phyloP scores from a whole-genome alignment of 2,888 invertebrate genomes.

The Candidula unifasciata region DNA sequence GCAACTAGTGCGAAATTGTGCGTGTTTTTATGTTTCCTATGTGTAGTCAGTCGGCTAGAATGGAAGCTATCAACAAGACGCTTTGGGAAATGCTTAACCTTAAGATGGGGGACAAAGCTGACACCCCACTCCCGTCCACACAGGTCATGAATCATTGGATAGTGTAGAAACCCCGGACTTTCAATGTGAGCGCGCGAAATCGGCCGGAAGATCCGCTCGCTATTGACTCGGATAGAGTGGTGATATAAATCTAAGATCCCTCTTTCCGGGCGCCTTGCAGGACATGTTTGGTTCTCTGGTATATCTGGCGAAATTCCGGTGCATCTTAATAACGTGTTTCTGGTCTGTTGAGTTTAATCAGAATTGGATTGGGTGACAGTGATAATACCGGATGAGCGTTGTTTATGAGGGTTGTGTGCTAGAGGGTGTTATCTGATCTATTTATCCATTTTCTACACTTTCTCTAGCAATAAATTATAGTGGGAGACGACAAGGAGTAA shows the following conservation, averaged over 20 bases:
- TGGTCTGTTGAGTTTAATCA: slow-evolving; percentile 24
- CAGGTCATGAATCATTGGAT: slow-evolving; percentile 26
- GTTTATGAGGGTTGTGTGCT: slow-evolving; percentile 22
- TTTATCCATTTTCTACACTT: slow-evolving; percentile 3
- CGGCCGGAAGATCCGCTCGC: slow-evolving; percentile 30
- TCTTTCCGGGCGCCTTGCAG: not conserved
- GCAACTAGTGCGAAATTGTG: too few species aligned
- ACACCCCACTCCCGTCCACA: not conserved
- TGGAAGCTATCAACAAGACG: too few species aligned
- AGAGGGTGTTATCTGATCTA: not conserved
- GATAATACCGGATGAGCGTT: slow-evolving; percentile 11
- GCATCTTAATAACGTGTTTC: slow-evolving; percentile 45
- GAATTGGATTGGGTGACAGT: slow-evolving; percentile 2
- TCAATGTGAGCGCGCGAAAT: slow-evolving; percentile 23
- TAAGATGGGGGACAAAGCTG: not conserved
- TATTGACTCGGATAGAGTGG: slow-evolving; percentile 7
- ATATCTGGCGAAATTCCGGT: slow-evolving; percentile 10
- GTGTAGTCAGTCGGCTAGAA: not conserved
- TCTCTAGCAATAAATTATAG: slow-evolving; percentile 9
- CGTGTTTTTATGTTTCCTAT: not conserved
- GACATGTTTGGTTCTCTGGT: not conserved
- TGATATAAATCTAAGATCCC: slow-evolving; percentile 33
- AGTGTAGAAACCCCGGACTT: not conserved
- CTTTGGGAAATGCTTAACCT: not conserved
- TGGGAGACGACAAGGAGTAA: too few species aligned